Base-by-base conservation (phyloP, 2,888 invertebrate genomes). In the Sminthurides aquaticus region DNA sequence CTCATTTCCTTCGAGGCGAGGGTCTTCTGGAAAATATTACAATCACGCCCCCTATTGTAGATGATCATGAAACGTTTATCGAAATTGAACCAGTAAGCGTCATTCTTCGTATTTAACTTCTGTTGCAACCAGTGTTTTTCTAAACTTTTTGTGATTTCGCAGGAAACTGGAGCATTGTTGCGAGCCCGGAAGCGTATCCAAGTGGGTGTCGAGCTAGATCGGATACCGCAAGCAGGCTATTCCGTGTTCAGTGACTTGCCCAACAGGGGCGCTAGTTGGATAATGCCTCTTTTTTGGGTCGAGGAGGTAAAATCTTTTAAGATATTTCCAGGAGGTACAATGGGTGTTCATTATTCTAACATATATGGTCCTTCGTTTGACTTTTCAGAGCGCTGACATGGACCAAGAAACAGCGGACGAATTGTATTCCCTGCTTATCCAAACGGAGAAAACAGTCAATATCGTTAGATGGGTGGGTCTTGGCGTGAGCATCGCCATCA, bases 261-360 rank as follows among this genome's bases (percentile, higher is more conserved):
- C 22, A 22, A 20, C 5, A 15, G 8, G 5, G 52, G 52, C 5
- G 52, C 20, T 5, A 52, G 52, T 22, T 18, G 15, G 15, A 52
- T 52, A 5, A 20, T 52, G 20, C 52, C 52, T 20, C 52, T 52
- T 8, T 52, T 52, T 52, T 52, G 52, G 52, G 52, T 52, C 20
- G 52, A 52, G 20, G 52, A 52, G 52, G 52, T 52, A 20, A 34
- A n/a, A n/a, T n/a, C n/a, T n/a, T n/a, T n/a, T n/a, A n/a, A n/a
- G n/a, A n/a, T n/a, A n/a, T n/a, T n/a, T n/a, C n/a, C n/a, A n/a
- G n/a, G n/a, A n/a, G n/a, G n/a, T n/a, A n/a, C n/a, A n/a, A n/a
- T n/a, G n/a, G n/a, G n/a, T n/a, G n/a, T n/a, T n/a, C n/a, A n/a
- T n/a, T n/a, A n/a, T n/a, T n/a, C n/a, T n/a, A n/a, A n/a, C n/a